Base-by-base conservation (phyloP, 2,888 invertebrate species). In the Argynnis bischoffii region DNA sequence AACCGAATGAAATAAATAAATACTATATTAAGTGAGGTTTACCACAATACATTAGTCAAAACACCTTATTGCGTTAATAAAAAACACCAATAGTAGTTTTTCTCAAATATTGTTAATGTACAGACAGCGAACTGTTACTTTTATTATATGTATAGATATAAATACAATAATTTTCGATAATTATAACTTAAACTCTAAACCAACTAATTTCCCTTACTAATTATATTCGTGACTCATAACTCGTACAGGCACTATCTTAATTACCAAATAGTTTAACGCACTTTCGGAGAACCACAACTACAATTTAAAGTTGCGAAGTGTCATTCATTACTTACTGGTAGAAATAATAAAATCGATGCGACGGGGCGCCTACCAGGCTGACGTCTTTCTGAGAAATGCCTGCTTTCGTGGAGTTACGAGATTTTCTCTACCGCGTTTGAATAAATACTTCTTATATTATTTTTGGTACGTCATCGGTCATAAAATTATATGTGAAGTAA, bases 331-430 rank as follows among this genome's bases (percentile, higher is more conserved):
- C 55, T 57, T 46, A 47, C 55, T 55, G 56, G 47, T 75, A 81
- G 82, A 79, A 78, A 81, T 82, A 54, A 55, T 61, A 82, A 83
- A 83, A 86, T 86, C 85, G 79, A 86, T 86, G 66, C 63, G 73
- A 67, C 74, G 63, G 72, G 82, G 81, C 84, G 86, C 81, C 85
- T 78, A 78, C 79, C 79, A 82, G 82, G 81, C 85, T 85, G 81
- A 85, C 81, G 77, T 75, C 74, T 69, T 75, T 87, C 82, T 83
- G 64, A 46, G 78, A 83, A 85, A 81, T 74, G 70, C 63, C 74
- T 72, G 76, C 41, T 50, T 64, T 46, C 54, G n/a, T 21, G 18
- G 13, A 64, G 59, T 57, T 63, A 48, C 50, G 55, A 41, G 16
- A 64, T 21, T 47, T 54, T 64, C 21, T 21, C 35, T 41, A 41